Evolutionary conservation across 2,797 vertebrate species (phyloP).

Genomic region (Novumbra hubbsi): DNA sequence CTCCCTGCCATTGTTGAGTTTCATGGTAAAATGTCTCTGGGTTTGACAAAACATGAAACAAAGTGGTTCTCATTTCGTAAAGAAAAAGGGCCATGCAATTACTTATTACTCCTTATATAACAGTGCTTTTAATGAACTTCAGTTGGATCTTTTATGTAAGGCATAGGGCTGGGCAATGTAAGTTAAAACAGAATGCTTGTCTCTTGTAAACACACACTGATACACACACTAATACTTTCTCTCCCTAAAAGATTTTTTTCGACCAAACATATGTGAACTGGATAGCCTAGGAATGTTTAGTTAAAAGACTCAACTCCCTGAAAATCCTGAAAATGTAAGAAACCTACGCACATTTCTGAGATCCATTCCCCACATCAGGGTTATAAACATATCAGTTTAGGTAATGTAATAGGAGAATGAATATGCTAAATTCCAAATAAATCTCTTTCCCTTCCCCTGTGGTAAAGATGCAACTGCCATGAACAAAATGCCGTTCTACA

Average conservation of each 20-base stretch:
- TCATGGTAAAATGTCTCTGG: conserved; percentile 12
- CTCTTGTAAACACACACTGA: not conserved
- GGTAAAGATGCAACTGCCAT: too few species aligned
- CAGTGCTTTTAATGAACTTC: conserved; percentile 28
- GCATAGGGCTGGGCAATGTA: conserved; percentile 21
- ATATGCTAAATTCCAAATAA: not conserved
- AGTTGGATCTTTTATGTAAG: conserved; percentile 26
- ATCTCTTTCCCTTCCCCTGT: too few species aligned
- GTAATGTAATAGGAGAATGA: not conserved
- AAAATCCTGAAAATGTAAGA: conserved; percentile 38
- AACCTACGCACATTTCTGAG: conserved; percentile 8
- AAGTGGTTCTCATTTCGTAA: conserved; percentile 21
- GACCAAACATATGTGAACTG: conserved; percentile 18
- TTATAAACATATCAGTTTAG: conserved; percentile 9
- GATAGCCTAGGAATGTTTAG: conserved; percentile 18
- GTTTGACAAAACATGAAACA: not conserved
- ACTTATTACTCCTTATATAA: conserved; percentile 25
- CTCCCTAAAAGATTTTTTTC: conserved; percentile 9
- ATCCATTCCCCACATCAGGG: too few species aligned
- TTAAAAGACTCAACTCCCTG: too few species aligned
- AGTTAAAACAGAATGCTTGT: conserved; percentile 25
- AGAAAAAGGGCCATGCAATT: conserved; percentile 11
- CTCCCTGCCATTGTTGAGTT: conserved; percentile 10
- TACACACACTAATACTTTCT: conserved; percentile 15
- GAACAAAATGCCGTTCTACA: too few species aligned